Base-by-base conservation (phyloP, 1,140 invertebrate genomes). In the Muscidifurax raptorellus region DNA sequence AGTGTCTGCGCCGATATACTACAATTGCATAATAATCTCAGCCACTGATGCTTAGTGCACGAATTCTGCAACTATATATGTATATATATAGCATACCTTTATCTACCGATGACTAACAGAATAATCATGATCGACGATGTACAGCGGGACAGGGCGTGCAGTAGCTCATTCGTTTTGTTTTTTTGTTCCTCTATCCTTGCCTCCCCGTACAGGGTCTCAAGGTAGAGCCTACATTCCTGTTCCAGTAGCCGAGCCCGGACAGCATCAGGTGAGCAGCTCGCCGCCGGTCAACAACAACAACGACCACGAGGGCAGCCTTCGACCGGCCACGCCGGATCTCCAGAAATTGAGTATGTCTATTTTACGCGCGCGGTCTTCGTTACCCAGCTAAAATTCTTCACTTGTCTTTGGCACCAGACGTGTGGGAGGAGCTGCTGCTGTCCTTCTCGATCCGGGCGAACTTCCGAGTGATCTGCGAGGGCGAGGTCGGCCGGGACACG, bases 371-470 rank as follows among this genome's bases (percentile, higher is more conserved):
- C n/a, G n/a, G n/a, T n/a, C n/a, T n/a, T 28, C 22, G 6, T 2
- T 76, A n/a, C 74, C 18, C 4, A 1, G 36, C 25, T 27, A 44
- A 47, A 40, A 6, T 52, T 27, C 4, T 27, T 18, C 18, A 74
- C 71, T 27, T n/a, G n/a, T n/a, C n/a, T n/a, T n/a, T n/a, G n/a
- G n/a, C 18, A 22, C 4, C 93, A 94, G 95, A 94, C 88, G 89
- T 96, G 25, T 94, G 94, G 90, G 95, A 95, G 59, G 96, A 97
- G 87, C 90, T 97, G 32, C 88, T 97, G n/a, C 92, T 97, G 13
- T 96, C 96, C 9, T 97, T 97, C 91, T 97, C 96, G 13, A 93
- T 96, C 72, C 94, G 95, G 82, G 94, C 95, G 36, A 97, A 97
- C 89, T 92, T 97, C 87, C 94, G 94, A 87, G 95, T 95, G 71